These are phyloP conservation scores for Hyles euphorbiae DNA, from an alignment of 1,140 invertebrate species.

Conservation along the genomic window DNA sequence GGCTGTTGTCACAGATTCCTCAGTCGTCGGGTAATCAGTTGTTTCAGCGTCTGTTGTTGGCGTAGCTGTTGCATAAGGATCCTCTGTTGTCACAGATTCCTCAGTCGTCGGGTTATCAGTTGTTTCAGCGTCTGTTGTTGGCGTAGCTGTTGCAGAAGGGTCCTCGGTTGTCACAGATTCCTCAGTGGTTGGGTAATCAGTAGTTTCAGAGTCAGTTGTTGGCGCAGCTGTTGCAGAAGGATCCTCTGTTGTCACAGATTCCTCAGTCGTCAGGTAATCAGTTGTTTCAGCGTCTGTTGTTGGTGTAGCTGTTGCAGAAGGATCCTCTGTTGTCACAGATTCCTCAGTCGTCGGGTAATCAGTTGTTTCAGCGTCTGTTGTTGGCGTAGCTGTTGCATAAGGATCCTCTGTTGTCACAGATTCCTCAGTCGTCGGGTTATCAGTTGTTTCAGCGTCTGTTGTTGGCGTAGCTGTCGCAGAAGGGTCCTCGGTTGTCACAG, in stretches of 20 bases:
- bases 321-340: conserved; percentile 3
- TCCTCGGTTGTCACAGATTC: too few species aligned
- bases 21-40: conserved; percentile 11
- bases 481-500: too few species aligned
- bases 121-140: conserved; percentile 1
- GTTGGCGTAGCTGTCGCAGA: too few species aligned
- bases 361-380: conserved; percentile 1
- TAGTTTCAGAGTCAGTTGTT: too few species aligned
- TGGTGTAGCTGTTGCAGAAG: background rate
- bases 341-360: conserved; percentile 8
- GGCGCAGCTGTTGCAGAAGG: background rate
- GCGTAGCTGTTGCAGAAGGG: background rate
- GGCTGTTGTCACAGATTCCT: background rate
- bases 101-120: conserved; percentile 11
- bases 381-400: background rate
- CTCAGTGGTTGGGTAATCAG: background rate
- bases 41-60: background rate
- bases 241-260: background rate
- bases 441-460: too few species aligned
- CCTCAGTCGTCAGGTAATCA: background rate
- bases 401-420: too few species aligned
- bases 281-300: background rate
- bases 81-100: conserved; percentile 4
- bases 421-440: background rate
- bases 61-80: background rate